Evolutionary conservation across 2,113 vertebrate genomes (phyloP), one percentile per base, ranked within the genome.

Genomic region (Rhea pennata): DNA sequence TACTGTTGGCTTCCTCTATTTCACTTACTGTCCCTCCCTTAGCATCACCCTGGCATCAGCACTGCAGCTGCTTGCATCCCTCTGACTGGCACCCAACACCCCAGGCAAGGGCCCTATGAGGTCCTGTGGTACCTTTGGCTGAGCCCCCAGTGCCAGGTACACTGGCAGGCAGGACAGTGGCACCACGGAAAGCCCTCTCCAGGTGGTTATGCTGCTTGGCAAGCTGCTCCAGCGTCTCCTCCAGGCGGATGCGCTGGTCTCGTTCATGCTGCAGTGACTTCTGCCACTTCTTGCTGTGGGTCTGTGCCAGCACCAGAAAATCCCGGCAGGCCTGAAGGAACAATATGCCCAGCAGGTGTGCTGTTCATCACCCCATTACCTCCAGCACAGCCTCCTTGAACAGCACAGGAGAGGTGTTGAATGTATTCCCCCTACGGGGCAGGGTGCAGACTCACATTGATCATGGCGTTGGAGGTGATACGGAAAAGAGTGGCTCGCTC

Each of bases 391-490:
- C 36, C 33, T 56, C 24, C n/a, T 29, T 5, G 23, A 20, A 23
- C 51, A 54, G 13, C 16, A 29, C 40, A 31, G n/a, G 46, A 44
- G 42, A 42, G 40, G 22, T 50, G 16, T 16, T 31, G 36, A 10
- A 6, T 23, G 23, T 19, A 58, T 58, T 29, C 23, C 54, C 29
- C 16, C 61, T 13, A 3, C 0, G 5, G 44, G 20, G 39, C 17
- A 53, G 23, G 40, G 21, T 1, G 20, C 2, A 5, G 17, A 96
- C 99, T 98, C 98, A 99, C 99, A 1, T 99, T 99, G 96, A 99
- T 99, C 99, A 99, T 99, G 93, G 99, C 99, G 6, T 99, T 99
- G 85, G 99, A 99, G 8, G 99, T 99, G 98, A 99, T 99, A 95
- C 99, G 98, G 94, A 99, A 99, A 71, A 99, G 98, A 0, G 99